Percentiles rank a stretch among this genome's conserved stretches.
Evolutionary conservation across 2,888 invertebrate genomes (phyloP).

Genomic region (Boloria selene): DNA sequence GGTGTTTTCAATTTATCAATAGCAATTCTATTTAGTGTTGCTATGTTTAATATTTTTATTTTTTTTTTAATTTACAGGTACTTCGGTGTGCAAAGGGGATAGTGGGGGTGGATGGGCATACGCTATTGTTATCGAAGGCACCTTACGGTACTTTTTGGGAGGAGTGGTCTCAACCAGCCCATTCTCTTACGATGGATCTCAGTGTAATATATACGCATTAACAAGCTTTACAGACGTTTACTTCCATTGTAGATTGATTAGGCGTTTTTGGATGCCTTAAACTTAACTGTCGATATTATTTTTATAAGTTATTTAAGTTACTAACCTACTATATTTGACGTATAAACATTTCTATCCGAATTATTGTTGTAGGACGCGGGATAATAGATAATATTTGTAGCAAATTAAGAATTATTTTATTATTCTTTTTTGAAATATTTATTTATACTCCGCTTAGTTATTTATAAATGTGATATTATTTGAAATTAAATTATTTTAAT

Average conservation of each 20-base stretch:
- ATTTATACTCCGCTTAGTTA: too few relatives aligned
- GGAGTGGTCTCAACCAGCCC: conserved; percentile 47
- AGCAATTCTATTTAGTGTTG: not conserved
- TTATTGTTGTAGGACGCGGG: too few relatives aligned
- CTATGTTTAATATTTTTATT: not conserved
- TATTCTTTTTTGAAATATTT: too few relatives aligned
- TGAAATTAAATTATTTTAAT: too few relatives aligned
- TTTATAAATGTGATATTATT: too few relatives aligned
- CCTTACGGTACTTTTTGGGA: conserved; percentile 43
- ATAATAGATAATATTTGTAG: too few relatives aligned
- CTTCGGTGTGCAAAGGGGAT: conserved; percentile 45
- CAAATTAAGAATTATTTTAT: too few relatives aligned
- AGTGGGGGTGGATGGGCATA: conserved; percentile 47
- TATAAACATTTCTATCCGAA: too few relatives aligned
- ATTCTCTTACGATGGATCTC: conserved; percentile 23
- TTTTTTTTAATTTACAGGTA: conserved; percentile 33
- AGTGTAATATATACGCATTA: conserved; percentile 41
- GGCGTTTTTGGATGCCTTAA: conserved; percentile 13
- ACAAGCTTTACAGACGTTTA: conserved; percentile 43
- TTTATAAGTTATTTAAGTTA: not conserved
- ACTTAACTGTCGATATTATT: conserved; percentile 1
- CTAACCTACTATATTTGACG: too few relatives aligned
- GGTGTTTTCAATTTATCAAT: not conserved
- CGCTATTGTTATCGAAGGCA: conserved; percentile 18
- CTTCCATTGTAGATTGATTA: conserved; percentile 22